Evolutionary conservation across 2,888 invertebrate genomes (phyloP), one percentile per base, ranked within the genome.

Genomic region (Miltochrista miniata): DNA sequence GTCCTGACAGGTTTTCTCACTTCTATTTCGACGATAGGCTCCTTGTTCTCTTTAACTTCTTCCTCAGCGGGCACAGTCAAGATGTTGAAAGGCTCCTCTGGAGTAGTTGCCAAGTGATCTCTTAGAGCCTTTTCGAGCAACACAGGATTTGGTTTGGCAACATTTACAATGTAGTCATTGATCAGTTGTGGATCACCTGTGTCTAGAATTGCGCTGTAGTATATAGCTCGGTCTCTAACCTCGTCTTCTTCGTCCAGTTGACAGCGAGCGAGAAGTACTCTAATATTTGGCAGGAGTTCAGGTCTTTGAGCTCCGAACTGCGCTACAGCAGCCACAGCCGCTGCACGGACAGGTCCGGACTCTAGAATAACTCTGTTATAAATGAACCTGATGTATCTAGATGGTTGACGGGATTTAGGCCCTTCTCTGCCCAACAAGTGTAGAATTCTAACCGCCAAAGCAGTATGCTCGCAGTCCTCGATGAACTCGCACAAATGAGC

Each of bases 401-500:
- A 97, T 0, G 99, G 99, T 62, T 97, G 97, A 67, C 96, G 96
- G 0, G 99, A 98, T 64, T 97, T 96, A 0, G 99, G 99, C 0
- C 99, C 99, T 88, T 99, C 99, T 56, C 97, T 96, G 0, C 99
- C 99, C 0, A 99, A 91, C 48, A 99, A 92, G 92, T 99, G 98
- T 36, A 99, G 92, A 66, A 99, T 99, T 29, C 98, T 94, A 0
- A 99, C 99, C 2, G 99, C 99, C 63, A 99, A 93, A 49, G 97
- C 97, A 0, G 97, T 96, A 81, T 99, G 99, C 75, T 99, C 99
- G 79, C 99, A 99, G 85, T 99, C 99, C 79, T 99, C 99, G 66
- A 99, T 99, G 74, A 99, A 99, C 85, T 99, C 99, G 76, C 99
- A 99, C 2, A 99, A 93, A 87, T 99, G 99, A 0, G 98, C 98